Conservation (phyloP, 2,888 invertebrate genomes). For the Colostygia pectinataria region DNA sequence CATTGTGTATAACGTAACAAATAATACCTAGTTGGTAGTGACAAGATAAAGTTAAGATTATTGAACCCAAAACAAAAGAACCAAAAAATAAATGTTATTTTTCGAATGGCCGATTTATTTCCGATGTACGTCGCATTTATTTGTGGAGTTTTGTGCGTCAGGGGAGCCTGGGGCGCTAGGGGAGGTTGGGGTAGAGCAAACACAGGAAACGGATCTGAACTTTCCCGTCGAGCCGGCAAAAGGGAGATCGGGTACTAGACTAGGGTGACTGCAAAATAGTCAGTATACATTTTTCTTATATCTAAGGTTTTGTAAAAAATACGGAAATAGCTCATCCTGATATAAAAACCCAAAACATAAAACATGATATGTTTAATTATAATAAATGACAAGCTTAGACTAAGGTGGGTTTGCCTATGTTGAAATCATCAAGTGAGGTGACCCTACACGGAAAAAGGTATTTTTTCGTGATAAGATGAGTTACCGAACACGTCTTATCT, state of each 20-base stretch:
- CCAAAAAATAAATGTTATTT: slow-evolving; percentile 52
- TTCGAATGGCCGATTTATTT: slow-evolving; percentile 66
- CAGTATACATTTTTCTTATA: background rate
- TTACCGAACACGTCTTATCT: too few relatives aligned
- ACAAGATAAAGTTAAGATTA: too few relatives aligned
- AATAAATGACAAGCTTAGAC: too few relatives aligned
- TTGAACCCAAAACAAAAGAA: slow-evolving; percentile 12
- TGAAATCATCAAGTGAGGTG: too few relatives aligned
- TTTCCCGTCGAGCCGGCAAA: slow-evolving; percentile 69
- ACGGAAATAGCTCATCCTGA: too few relatives aligned
- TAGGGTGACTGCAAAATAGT: slow-evolving; percentile 49
- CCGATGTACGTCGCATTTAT: slow-evolving; percentile 67
- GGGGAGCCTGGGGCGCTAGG: slow-evolving; percentile 49
- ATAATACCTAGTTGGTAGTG: too few relatives aligned
- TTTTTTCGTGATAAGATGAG: too few relatives aligned
- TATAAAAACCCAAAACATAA: too few relatives aligned
- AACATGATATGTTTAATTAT: too few relatives aligned
- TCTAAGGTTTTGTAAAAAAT: background rate
- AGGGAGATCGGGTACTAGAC: slow-evolving; percentile 56
- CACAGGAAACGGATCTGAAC: slow-evolving; percentile 79
- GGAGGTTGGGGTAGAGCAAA: slow-evolving; percentile 57
- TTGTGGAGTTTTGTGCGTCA: slow-evolving; percentile 59
- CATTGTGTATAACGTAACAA: too few relatives aligned
- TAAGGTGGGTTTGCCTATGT: too few relatives aligned
- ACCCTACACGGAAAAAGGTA: too few relatives aligned